These are phyloP conservation scores for Etheostoma spectabile DNA, from an alignment of 2,113 vertebrate genomes.

Conservation along the genomic window DNA sequence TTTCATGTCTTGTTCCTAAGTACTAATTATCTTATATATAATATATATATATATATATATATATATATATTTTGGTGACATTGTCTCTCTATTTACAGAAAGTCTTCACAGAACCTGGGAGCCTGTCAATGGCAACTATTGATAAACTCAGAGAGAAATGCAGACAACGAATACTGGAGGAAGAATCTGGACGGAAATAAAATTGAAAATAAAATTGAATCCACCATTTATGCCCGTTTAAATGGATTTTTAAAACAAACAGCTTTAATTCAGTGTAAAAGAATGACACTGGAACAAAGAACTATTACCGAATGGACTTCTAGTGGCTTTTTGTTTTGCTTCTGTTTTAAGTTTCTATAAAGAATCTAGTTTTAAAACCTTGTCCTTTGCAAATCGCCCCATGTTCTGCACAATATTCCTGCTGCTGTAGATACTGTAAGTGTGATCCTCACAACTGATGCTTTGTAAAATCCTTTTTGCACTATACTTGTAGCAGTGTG, in stretches of 20 bases:
- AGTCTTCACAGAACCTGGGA: slow-evolving; percentile 93
- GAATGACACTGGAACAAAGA: not conserved
- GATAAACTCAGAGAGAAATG: slow-evolving; percentile 88
- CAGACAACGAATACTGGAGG: slow-evolving; percentile 81
- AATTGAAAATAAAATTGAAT: not conserved
- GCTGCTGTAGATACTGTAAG: slow-evolving; percentile 5
- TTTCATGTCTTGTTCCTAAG: no score
- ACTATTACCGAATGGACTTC: not conserved
- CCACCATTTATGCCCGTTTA: not conserved
- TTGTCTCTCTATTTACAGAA: slow-evolving; percentile 80
- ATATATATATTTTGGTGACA: not conserved
- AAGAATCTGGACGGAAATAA: slow-evolving; percentile 73
- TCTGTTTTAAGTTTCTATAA: not conserved
- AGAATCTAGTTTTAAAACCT: not conserved
- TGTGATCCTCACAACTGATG: not conserved
- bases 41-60: no score
- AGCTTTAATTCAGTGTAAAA: not conserved
- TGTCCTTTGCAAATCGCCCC: not conserved
- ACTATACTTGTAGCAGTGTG: not conserved
- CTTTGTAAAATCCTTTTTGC: not conserved
- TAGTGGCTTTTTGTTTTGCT: not conserved
- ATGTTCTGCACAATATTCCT: not conserved
- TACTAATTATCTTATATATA: no score
- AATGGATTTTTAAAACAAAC: not conserved
- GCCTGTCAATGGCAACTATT: slow-evolving; percentile 88